These are phyloP conservation scores for Pediacus dermestoides DNA, from an alignment of 2,888 invertebrate genomes.

Conservation along the genomic window DNA sequence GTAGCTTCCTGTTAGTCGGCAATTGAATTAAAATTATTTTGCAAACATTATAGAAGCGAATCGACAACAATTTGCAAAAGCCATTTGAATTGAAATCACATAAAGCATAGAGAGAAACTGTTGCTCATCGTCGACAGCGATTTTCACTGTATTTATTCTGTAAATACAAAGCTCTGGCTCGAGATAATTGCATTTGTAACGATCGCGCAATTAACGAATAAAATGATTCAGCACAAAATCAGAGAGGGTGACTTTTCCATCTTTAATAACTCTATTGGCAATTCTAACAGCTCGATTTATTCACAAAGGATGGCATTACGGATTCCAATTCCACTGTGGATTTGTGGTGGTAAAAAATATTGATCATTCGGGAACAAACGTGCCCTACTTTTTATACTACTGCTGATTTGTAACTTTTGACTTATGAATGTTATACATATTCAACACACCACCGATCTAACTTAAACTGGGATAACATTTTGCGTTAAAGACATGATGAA, in stretches of 20 bases:
- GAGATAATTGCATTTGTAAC: constrained; percentile 49
- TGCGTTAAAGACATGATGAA: too few relatives aligned
- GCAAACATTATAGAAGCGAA: constrained; percentile 23
- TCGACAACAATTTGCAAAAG: constrained; percentile 30
- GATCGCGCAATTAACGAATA: constrained; percentile 48
- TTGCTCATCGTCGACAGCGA: constrained; percentile 38
- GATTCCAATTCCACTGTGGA: constrained; percentile 25
- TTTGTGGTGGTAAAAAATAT: constrained; percentile 32
- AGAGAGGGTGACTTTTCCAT: constrained; percentile 30
- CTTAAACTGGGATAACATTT: too few relatives aligned
- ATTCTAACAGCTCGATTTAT: constrained; percentile 38
- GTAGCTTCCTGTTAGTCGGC: constrained; percentile 6
- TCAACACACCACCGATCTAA: too few relatives aligned
- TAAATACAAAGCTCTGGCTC: constrained; percentile 44
- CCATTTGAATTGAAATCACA: constrained; percentile 23
- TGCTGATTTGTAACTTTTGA: constrained; percentile 23
- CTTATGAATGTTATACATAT: constrained; percentile 21
- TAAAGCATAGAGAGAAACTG: constrained; percentile 33
- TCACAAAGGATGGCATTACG: constrained; percentile 32
- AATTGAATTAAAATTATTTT: constrained; percentile 28
- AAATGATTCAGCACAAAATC: constrained; percentile 47
- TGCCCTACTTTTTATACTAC: constrained; percentile 30
- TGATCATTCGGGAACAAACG: constrained; percentile 26
- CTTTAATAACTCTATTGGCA: constrained; percentile 41
- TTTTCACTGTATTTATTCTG: constrained; percentile 45